Conservation (phyloP, 1,140 invertebrate species). For the Bactericera cockerelli region DNA sequence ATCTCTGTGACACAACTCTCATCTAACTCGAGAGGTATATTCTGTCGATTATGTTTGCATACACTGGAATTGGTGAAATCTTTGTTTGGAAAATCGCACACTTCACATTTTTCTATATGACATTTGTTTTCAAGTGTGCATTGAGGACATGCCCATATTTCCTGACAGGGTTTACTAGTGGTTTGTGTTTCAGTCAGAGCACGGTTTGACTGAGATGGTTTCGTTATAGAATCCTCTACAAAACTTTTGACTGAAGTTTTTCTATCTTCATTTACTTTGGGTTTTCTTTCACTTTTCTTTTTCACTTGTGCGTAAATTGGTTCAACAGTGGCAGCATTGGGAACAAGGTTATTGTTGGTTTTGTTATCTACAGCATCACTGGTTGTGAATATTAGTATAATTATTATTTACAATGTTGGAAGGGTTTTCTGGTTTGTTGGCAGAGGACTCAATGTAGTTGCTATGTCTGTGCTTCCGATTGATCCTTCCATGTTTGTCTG, state of each 20-base stretch:
- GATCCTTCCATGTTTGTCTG: conserved; percentile 25
- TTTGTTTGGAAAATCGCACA: conserved; percentile 42
- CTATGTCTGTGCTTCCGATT: conserved; percentile 30
- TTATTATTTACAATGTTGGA: background rate
- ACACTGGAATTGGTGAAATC: background rate
- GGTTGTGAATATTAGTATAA: conserved; percentile 5
- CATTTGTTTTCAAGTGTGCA: conserved; percentile 40
- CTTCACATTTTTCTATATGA: conserved; percentile 38
- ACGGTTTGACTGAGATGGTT: conserved; percentile 2
- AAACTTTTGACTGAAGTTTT: conserved; percentile 25
- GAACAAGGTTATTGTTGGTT: conserved; percentile 27
- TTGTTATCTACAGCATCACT: conserved; percentile 25
- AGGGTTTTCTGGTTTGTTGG: conserved; percentile 6
- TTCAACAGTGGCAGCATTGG: conserved; percentile 29
- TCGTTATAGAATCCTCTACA: too few relatives aligned
- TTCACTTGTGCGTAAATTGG: conserved; percentile 27
- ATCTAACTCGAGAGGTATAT: background rate
- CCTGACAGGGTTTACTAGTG: conserved; percentile 7
- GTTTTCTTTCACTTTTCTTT: conserved; percentile 23
- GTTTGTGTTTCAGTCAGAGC: background rate
- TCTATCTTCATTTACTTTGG: background rate
- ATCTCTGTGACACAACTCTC: background rate
- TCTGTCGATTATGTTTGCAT: background rate
- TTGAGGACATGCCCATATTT: conserved; percentile 39
- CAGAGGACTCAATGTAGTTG: conserved; percentile 19